Base-by-base conservation (phyloP, 1,140 invertebrate species). In the Laupala kohalensis region DNA sequence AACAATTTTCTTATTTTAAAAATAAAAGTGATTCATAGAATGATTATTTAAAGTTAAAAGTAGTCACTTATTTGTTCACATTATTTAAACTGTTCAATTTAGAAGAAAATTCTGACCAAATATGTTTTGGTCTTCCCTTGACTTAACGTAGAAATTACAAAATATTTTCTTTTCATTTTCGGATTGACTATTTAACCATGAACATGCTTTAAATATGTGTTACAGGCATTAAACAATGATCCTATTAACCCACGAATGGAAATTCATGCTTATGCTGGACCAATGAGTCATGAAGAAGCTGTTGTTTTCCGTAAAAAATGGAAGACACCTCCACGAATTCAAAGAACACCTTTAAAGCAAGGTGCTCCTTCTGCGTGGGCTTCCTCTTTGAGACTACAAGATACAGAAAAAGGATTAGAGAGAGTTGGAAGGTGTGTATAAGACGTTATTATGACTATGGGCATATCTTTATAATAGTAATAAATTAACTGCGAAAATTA, bases 361-460 rank as follows among this genome's bases (percentile, higher is more conserved):
- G 27, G 25, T 15, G 71, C 75, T 74, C 71, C 74, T 75, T 69
- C 29, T 64, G 15, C 28, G 19, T 67, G 76, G 74, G 53, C 78
- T 76, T 73, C 72, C 82, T 24, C 77, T 81, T 86, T 90, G 69
- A 84, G 89, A 71, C 83, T 92, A 23, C 84, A 86, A 72, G 93
- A 95, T 78, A 86, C 86, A 37, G 88, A 91, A 64, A 96, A 95
- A 79, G 94, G 94, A 1, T 80, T 95, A 13, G 94, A 96, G 82
- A 82, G 87, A 74, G 84, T 93, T 69, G 93, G 93, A 67, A 87
- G 89, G 89, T 89, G 77, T 78, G 77, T 74, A 68, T 5, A 62
- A 6, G 15, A 28, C 26, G 4, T 2, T 25, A 70, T 26, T 62
- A 13, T 62, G 24, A 25, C 25, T 70, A 15, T 12, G 23, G 19